phyloP scores from a whole-genome alignment of 2,888 invertebrate genomes.

The Chaetogeoica ovagalla region DNA sequence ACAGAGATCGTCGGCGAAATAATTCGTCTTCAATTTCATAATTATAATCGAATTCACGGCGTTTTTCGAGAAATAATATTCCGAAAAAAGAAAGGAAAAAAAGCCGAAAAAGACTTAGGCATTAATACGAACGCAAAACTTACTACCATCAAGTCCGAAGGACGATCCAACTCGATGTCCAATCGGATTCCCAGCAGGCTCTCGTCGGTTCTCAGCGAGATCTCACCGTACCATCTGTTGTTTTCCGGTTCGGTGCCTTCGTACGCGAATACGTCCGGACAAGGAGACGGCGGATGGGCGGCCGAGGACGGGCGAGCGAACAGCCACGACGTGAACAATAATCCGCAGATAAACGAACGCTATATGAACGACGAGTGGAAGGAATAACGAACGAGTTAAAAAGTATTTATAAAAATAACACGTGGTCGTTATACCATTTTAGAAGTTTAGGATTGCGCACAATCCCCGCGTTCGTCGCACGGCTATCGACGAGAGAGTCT shows the following conservation, averaged over 20 bases:
- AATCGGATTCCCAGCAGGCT: constrained; percentile 67
- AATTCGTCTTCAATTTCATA: no score
- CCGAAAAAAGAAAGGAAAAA: background rate
- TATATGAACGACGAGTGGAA: background rate
- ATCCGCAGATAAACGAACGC: background rate
- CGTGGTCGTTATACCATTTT: no score
- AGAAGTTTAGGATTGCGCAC: no score
- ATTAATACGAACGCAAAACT: constrained; percentile 57
- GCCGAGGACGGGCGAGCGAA: background rate
- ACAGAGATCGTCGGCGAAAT: no score
- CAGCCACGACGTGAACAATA: constrained; percentile 7
- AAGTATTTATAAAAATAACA: no score
- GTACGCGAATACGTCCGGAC: constrained; percentile 67
- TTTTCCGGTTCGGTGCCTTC: constrained; percentile 64
- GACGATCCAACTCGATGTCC: constrained; percentile 65
- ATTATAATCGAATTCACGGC: no score
- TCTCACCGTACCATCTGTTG: constrained; percentile 67
- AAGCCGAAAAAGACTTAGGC: background rate
- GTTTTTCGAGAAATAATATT: no score
- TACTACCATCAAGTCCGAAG: constrained; percentile 68
- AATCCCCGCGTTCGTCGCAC: no score
- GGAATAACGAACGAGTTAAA: no score
- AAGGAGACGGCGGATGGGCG: constrained; percentile 60
- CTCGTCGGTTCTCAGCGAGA: constrained; percentile 65
- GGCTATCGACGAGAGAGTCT: no score